Conservation (phyloP, 2,113 vertebrate genomes). For the Clupea harengus region DNA sequence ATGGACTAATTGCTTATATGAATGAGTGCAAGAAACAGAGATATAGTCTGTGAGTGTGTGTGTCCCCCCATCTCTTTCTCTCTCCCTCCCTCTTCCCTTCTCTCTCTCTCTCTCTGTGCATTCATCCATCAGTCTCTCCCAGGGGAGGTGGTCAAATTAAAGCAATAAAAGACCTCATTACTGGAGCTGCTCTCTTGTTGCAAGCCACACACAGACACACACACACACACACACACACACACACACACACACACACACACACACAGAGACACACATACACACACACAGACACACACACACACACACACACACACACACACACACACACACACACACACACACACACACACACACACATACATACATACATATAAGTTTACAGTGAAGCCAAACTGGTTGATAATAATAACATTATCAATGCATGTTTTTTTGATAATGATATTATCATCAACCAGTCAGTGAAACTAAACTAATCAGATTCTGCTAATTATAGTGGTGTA, state of each 20-base stretch:
- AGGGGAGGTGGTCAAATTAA: constrained; percentile 64
- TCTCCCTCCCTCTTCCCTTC: no score
- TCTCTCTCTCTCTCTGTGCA: constrained; percentile 12
- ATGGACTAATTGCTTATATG: background rate
- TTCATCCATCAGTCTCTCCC: constrained; percentile 63
- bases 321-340: constrained; percentile 62
- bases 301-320: constrained; percentile 42
- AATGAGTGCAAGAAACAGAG: background rate
- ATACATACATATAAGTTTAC: constrained; percentile 24
- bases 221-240: constrained; percentile 52
- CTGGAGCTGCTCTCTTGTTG: constrained; percentile 65
- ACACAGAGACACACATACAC: constrained; percentile 56
- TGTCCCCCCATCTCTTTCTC: no score
- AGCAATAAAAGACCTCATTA: constrained; percentile 70
- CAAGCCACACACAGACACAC: constrained; percentile 62
- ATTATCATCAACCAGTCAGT: background rate
- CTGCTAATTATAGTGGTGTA: background rate
- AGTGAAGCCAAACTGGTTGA: background rate
- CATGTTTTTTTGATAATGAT: background rate
- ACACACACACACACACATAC: constrained; percentile 42
- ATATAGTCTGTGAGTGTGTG: no score
- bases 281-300: constrained; percentile 55
- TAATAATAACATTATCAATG: background rate
- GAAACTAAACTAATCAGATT: background rate
- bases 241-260: constrained; percentile 38